Base-by-base conservation (phyloP, 2,888 invertebrate genomes). In the Macaria liturata region DNA sequence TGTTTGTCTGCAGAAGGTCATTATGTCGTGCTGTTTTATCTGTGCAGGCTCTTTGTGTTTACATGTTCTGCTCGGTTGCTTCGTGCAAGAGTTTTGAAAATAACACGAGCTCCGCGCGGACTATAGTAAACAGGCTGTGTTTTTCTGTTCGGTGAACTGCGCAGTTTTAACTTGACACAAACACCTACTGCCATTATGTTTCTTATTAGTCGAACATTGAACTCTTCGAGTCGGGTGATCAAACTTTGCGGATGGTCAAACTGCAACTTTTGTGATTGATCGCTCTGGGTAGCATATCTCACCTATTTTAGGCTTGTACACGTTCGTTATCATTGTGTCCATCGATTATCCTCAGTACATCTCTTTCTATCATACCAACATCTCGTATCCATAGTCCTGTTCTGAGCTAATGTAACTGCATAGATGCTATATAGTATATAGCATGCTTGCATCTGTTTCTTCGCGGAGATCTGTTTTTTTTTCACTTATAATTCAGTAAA, bases 1-100 rank as follows among this genome's bases (percentile, higher is more conserved):
- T 72, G 75, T 76, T 72, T 75, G 73, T 74, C 67, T 75, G 67
- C 71, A 72, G 76, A 81, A 84, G 80, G 81, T 81, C 80, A 78
- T 66, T 6, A 71, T 76, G 74, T 77, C 67, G 63, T 68, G 66
- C 65, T 68, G 55, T 67, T 47, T 57, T 61, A 49, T 68, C 49
- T 56, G 40, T 59, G 61, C 62, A 47, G 46, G 8, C 46, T 55
- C 43, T 54, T 51, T 42, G 46, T 46, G 49, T 37, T 30, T 34
- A 9, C 46, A 55, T 40, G 55, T 54, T 45, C 44, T 43, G 45
- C 46, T 51, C 30, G 46, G 47, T 49, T 6, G 40, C 47, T 31
- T 50, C 32, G 40, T 9, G n/a, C 6, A 7, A n/a, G 9, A 47
- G 32, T 9, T 39, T 32, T 6, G 9, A 48, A 42, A 6, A 32